phyloP scores from a whole-genome alignment of 2,888 invertebrate species.

The Subacronicta megacephala region DNA sequence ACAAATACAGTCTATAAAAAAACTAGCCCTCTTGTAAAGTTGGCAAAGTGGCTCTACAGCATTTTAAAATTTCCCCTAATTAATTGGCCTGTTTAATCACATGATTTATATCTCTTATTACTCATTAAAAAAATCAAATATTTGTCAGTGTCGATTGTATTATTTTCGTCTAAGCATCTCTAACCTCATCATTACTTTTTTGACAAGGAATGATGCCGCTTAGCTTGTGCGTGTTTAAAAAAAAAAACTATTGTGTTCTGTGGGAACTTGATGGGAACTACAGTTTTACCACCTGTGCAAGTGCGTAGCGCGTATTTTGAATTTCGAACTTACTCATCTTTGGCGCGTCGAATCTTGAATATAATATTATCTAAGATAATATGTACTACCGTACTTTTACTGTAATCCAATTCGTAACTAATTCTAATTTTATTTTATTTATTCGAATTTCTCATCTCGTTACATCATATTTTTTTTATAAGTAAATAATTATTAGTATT shows the following conservation, averaged over 20 bases:
- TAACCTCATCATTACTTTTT: constrained; percentile 68
- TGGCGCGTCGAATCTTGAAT: constrained; percentile 19
- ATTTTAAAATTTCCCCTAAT: too few relatives aligned
- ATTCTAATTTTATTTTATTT: too few relatives aligned
- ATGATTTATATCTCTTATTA: background rate
- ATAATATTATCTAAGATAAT: too few relatives aligned
- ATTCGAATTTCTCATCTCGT: too few relatives aligned
- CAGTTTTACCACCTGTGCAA: constrained; percentile 74
- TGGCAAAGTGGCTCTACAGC: too few relatives aligned
- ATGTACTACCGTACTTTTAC: too few relatives aligned
- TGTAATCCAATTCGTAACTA: too few relatives aligned
- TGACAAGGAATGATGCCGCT: constrained; percentile 66
- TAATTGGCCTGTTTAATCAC: too few relatives aligned
- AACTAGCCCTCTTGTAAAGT: too few relatives aligned
- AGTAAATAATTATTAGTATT: too few relatives aligned
- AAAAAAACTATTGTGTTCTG: constrained; percentile 72
- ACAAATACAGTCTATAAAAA: too few relatives aligned
- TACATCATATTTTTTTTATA: too few relatives aligned
- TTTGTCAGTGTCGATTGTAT: constrained; percentile 22
- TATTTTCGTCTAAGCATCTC: constrained; percentile 47
- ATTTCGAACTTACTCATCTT: constrained; percentile 36
- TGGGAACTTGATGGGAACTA: constrained; percentile 81
- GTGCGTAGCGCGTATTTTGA: constrained; percentile 18
- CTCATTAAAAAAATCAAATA: constrained; percentile 21
- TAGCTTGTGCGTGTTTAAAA: constrained; percentile 61